Conservation (phyloP, 2,888 invertebrate species). For the Eilema caniola region DNA sequence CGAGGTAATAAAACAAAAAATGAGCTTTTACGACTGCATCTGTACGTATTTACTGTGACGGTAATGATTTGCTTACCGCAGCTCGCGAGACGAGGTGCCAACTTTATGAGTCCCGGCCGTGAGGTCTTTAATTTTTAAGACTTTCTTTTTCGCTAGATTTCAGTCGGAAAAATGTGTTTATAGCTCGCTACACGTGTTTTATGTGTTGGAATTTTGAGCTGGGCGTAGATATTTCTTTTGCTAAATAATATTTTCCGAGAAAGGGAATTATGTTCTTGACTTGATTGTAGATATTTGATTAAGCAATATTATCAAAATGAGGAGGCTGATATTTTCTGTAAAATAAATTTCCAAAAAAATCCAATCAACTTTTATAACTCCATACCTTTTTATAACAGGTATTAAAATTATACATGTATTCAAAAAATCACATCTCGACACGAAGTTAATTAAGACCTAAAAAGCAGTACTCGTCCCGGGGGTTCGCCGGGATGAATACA, state of each 20-base stretch:
- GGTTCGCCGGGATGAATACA: constrained; percentile 49
- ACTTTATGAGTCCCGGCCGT: constrained; percentile 54
- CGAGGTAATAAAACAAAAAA: constrained; percentile 67
- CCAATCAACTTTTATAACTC: neutral
- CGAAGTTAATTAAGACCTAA: constrained; percentile 52
- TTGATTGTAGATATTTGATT: neutral
- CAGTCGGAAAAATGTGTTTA: constrained; percentile 34
- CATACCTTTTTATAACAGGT: neutral
- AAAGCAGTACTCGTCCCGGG: constrained; percentile 41
- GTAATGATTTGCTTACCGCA: constrained; percentile 62
- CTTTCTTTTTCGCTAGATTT: constrained; percentile 29
- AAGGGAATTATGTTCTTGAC: neutral
- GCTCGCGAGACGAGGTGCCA: constrained; percentile 54
- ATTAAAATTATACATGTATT: neutral
- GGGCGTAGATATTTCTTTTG: neutral
- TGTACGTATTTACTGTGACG: constrained; percentile 64
- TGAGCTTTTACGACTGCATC: constrained; percentile 69
- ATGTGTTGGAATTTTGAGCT: constrained; percentile 16
- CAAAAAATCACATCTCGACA: constrained; percentile 36
- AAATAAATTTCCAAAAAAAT: neutral
- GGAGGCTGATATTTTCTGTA: neutral
- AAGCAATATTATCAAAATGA: neutral
- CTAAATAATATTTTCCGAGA: neutral
- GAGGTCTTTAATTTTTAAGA: constrained; percentile 47
- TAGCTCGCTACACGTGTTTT: constrained; percentile 37